Evolutionary conservation across 2,888 invertebrate species (phyloP), one percentile per base, ranked within the genome.

Genomic region (Thereva nobilitata): DNA sequence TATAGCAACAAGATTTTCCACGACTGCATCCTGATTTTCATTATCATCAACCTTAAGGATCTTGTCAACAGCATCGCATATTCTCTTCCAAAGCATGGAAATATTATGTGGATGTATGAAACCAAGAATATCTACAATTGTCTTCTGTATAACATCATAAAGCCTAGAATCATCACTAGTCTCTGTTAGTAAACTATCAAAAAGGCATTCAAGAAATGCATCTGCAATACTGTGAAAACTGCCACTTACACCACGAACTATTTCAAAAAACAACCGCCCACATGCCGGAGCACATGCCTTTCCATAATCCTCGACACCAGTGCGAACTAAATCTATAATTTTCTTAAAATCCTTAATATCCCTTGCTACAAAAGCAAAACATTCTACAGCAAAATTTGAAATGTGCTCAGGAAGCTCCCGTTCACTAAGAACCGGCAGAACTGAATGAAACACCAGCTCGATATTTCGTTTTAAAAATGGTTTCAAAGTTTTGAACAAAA

Each of bases 381-480:
- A 93, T 82, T 97, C 96, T 0, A 95, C 94, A 4, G 97, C 95
- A 86, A 97, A 98, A 75, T 91, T 91, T 72, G 92, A 90, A 34
- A 97, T 89, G 76, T 95, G 94, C 70, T 87, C 86, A 35, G 93
- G 92, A 56, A 78, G 78, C 74, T 89, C 88, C n/a, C 84, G 83
- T 61, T 89, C 88, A 72, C 90, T 89, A 4, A 97, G 81, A 45
- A 64, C 44, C 0, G 93, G 92, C 42, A 92, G 78, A 6, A 93
- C 84, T 54, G 86, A 83, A 71, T 86, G 86, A 70, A 93, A 86
- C 0, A 95, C 87, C 9, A 84, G 83, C 54, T 86, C 85, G 54
- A 95, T 86, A 76, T 95, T 91, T 73, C 89, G 90, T 38, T 93
- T 86, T 63, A 97, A 83, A 74, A 89, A 89, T 12, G 92, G 86